Conservation (phyloP, 2,888 invertebrate species). For the Tetragnatha montana region DNA sequence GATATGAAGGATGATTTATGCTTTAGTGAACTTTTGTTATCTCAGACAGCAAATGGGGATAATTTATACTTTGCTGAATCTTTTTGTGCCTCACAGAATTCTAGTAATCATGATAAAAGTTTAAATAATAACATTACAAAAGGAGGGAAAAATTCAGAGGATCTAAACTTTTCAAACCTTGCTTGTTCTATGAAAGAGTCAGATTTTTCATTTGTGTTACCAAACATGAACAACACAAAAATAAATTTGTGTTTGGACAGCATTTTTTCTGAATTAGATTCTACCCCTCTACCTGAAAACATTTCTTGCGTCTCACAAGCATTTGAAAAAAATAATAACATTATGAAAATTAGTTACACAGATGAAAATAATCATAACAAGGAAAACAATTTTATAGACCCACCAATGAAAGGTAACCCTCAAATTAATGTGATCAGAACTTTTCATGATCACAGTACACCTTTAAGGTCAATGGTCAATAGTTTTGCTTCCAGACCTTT, state of each 20-base stretch:
- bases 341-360: background rate
- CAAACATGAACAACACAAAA: background rate
- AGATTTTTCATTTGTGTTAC: background rate
- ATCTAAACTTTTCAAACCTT: background rate
- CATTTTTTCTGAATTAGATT: slow-evolving; percentile 6
- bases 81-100: background rate
- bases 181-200: background rate
- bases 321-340: background rate
- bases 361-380: background rate
- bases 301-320: slow-evolving; percentile 19
- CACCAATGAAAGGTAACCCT: background rate
- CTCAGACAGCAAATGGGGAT: slow-evolving; percentile 56
- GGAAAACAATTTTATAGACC: background rate
- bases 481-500: background rate
- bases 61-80: slow-evolving; percentile 49
- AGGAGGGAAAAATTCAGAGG: background rate
- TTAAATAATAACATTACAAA: too few relatives aligned
- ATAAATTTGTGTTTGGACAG: background rate
- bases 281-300: background rate
- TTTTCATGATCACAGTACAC: slow-evolving; percentile 25
- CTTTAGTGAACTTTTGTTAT: slow-evolving; percentile 53
- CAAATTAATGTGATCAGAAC: background rate
- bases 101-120: background rate
- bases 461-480: background rate
- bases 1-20: slow-evolving; percentile 16